These are phyloP conservation scores for Chitala chitala DNA, from an alignment of 2,113 vertebrate species.

Conservation along the genomic window DNA sequence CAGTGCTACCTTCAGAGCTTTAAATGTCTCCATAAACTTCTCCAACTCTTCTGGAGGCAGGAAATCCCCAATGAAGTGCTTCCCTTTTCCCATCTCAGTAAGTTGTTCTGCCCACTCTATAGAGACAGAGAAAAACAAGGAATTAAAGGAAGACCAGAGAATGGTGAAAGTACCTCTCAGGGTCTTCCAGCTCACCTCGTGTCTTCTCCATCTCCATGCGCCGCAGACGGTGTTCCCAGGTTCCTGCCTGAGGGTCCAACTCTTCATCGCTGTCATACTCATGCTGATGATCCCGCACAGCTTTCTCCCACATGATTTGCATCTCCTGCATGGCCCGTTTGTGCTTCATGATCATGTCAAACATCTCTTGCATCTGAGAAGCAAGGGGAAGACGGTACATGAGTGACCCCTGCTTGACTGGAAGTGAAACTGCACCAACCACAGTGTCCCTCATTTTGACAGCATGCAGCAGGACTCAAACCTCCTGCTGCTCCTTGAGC, in stretches of 20 bases:
- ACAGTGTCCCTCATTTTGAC: no score
- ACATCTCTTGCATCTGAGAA: slow-evolving; percentile 95
- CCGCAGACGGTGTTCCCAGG: slow-evolving; percentile 92
- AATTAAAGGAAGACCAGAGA: not conserved
- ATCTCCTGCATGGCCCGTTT: slow-evolving; percentile 94
- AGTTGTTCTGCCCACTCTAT: slow-evolving; percentile 96
- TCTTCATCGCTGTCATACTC: slow-evolving; percentile 96
- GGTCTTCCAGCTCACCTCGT: slow-evolving; percentile 58
- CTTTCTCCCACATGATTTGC: slow-evolving; percentile 92
- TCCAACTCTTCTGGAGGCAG: slow-evolving; percentile 92
- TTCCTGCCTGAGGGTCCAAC: slow-evolving; percentile 78
- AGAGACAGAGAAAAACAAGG: slow-evolving; percentile 17
- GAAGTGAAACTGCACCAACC: not conserved
- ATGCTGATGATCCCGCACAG: slow-evolving; percentile 82
- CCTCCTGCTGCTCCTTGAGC: slow-evolving; percentile 95
- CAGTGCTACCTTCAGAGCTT: slow-evolving; percentile 81
- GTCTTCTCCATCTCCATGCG: slow-evolving; percentile 99
- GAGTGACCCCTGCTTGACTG: not conserved
- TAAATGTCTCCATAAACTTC: slow-evolving; percentile 98
- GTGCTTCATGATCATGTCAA: slow-evolving; percentile 95
- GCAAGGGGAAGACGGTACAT: not conserved
- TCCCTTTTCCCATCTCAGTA: slow-evolving; percentile 95
- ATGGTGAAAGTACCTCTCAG: not conserved
- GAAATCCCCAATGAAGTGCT: slow-evolving; percentile 96
- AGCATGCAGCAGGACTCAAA: slow-evolving; percentile 37